Percentiles rank a stretch among this genome's conserved stretches.
These are phyloP conservation scores for Parnassius apollo DNA, from an alignment of 2,888 invertebrate genomes.

Conservation along the genomic window DNA sequence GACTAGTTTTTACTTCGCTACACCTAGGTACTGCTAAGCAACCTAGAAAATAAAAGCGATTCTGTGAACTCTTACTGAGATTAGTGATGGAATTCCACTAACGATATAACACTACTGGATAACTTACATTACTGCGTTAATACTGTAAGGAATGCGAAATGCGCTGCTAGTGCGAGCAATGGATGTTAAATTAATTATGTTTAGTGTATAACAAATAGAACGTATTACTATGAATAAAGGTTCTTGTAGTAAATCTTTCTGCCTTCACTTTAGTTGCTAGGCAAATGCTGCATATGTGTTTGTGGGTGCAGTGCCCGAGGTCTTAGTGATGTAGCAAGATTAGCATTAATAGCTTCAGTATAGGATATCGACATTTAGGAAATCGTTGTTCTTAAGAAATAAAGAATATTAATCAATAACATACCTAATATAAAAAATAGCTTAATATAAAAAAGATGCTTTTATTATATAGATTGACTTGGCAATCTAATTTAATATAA, in stretches of 20 bases:
- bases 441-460: no score
- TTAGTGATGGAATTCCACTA: conserved; percentile 6
- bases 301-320: conserved; percentile 67
- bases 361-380: conserved; percentile 12
- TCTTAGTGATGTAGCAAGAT: conserved; percentile 43
- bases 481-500: no score
- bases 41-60: conserved; percentile 69
- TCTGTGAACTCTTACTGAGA: conserved; percentile 55
- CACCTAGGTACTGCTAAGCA: conserved; percentile 53
- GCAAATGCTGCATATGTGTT: conserved; percentile 55
- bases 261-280: conserved; percentile 76
- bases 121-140: conserved; percentile 37
- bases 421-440: no score
- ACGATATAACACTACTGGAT: not conserved
- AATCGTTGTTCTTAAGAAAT: not conserved
- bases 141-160: not conserved
- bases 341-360: conserved; percentile 33
- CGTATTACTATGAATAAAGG: conserved; percentile 35
- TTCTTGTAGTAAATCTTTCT: conserved; percentile 62
- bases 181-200: conserved; percentile 27
- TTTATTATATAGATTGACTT: no score
- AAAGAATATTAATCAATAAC: no score
- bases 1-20: conserved; percentile 62
- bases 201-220: conserved; percentile 37
- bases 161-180: conserved; percentile 35